Conservation (phyloP, 53 echinoderm and acorn worm genomes). For the Mesocentrotus franciscanus region DNA sequence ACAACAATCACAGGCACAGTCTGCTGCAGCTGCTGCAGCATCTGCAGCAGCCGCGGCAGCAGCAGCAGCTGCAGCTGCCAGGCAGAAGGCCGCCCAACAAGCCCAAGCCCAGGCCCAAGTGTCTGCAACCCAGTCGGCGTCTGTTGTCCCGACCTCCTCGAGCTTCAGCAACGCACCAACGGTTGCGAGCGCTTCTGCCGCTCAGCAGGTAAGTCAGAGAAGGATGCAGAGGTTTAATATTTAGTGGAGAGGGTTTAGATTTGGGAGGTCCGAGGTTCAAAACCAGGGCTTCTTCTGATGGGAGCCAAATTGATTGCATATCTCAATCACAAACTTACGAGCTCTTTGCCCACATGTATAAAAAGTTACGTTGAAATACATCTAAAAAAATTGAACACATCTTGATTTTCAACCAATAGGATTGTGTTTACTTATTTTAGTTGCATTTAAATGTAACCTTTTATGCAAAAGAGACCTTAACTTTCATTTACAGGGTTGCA, state of each 20-base stretch:
- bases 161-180: conserved; percentile 31
- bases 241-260: not conserved
- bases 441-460: no score
- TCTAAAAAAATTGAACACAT: no score
- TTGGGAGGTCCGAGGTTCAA: not conserved
- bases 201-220: not conserved
- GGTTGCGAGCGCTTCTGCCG: not conserved
- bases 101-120: conserved; percentile 48
- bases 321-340: no score
- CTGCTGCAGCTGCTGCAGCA: conserved; percentile 61
- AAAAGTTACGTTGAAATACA: no score
- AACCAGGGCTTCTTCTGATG: not conserved
- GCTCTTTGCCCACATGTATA: no score
- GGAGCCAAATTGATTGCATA: no score
- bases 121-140: not conserved
- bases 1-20: conserved; percentile 47
- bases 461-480: no score
- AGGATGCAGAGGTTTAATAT: not conserved
- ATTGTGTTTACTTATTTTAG: no score
- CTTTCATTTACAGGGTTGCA: no score
- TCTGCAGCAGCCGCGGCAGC: conserved; percentile 65
- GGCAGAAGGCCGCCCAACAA: conserved; percentile 62
- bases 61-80: conserved; percentile 71
- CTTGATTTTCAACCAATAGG: no score
- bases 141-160: not conserved